A percentile compares a stretch with the other conserved stretches of the same genome.
Evolutionary conservation across 2,888 invertebrate genomes (phyloP).

Genomic region (Acrocera orbiculus): DNA sequence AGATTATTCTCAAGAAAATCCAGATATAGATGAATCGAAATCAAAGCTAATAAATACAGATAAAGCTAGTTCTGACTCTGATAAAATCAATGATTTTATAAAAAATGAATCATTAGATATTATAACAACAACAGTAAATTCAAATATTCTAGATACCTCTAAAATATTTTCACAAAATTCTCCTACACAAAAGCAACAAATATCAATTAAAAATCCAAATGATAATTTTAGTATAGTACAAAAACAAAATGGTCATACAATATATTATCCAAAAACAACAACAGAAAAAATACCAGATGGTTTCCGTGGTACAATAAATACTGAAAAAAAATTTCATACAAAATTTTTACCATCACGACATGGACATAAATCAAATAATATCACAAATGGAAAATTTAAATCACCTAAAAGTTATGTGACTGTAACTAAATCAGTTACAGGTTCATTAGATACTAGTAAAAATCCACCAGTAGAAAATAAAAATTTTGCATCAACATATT

Average conservation of each 20-base stretch:
- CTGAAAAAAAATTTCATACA: slow-evolving; percentile 29
- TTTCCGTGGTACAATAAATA: slow-evolving; percentile 29
- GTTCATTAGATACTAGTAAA: slow-evolving; percentile 44
- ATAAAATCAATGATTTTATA: no score
- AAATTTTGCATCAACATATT: slow-evolving; percentile 61
- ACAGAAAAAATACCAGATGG: slow-evolving; percentile 27
- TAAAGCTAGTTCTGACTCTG: no score
- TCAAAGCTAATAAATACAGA: slow-evolving; percentile 14
- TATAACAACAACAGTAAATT: slow-evolving; percentile 4
- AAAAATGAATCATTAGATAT: slow-evolving; percentile 2
- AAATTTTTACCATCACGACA: slow-evolving; percentile 22
- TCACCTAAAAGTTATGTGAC: slow-evolving; percentile 54
- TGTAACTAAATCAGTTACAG: slow-evolving; percentile 62
- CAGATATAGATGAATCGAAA: slow-evolving; percentile 18
- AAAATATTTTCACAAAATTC: slow-evolving; percentile 20
- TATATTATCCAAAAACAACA: slow-evolving; percentile 16
- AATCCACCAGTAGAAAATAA: slow-evolving; percentile 44
- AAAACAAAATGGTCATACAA: slow-evolving; percentile 25
- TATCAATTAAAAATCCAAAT: slow-evolving; percentile 17
- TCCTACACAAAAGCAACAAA: slow-evolving; percentile 23
- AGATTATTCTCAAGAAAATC: slow-evolving; percentile 38
- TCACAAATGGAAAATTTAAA: slow-evolving; percentile 25
- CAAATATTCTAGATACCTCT: slow-evolving; percentile 8
- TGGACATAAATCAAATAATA: slow-evolving; percentile 6
- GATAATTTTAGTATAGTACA: slow-evolving; percentile 22